Evolutionary conservation across 2,113 vertebrate genomes (phyloP).

Genomic region (Platycercus adscitus): DNA sequence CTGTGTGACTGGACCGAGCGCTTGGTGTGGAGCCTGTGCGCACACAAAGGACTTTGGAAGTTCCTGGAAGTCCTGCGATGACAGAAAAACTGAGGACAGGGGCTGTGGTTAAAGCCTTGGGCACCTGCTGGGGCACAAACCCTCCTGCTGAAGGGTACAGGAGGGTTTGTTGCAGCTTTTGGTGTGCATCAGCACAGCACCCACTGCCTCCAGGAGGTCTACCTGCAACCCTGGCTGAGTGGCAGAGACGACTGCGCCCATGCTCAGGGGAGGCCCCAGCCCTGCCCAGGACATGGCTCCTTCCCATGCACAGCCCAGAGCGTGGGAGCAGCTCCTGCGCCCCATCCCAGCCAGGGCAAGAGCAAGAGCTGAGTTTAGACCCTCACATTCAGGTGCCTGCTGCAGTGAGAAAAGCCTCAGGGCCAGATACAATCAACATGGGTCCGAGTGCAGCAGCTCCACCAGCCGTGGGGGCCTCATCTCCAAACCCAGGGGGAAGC

Average conservation of each 20-base stretch:
- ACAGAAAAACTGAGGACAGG: conserved; percentile 16
- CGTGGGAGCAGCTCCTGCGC: neutral
- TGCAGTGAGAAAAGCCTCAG: neutral
- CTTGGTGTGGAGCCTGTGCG: neutral
- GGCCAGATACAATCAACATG: neutral
- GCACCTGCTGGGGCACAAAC: neutral
- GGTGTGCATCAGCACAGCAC: neutral
- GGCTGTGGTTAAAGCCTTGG: neutral
- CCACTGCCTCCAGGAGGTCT: neutral
- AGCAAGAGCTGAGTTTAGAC: neutral
- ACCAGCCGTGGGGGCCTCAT: neutral
- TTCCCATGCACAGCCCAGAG: neutral
- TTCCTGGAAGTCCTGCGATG: neutral
- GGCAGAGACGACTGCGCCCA: neutral
- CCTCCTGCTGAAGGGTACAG: neutral
- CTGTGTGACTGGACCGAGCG: neutral
- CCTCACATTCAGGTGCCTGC: neutral
- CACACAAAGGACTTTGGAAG: neutral
- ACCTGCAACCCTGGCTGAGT: neutral
- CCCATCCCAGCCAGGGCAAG: neutral
- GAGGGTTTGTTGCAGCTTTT: neutral
- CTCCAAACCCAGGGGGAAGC: neutral
- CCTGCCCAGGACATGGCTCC: rapidly evolving
- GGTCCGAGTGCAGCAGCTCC: neutral
- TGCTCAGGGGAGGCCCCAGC: neutral